Conservation (phyloP, 2,113 vertebrate genomes). For the Urocynchramus pylzowi region DNA sequence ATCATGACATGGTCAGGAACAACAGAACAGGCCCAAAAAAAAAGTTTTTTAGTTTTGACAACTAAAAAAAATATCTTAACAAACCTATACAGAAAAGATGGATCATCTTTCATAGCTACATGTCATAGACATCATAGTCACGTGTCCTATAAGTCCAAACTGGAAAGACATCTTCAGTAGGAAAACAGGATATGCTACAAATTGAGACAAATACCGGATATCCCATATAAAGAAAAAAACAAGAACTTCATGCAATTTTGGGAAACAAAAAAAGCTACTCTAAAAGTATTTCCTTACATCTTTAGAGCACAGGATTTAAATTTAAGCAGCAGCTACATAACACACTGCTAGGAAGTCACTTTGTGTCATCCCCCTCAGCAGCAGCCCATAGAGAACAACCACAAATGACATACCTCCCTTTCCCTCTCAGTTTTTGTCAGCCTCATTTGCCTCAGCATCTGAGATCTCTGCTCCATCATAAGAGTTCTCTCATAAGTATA, state of each 20-base stretch:
- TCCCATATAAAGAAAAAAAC: not conserved
- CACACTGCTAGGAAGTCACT: not conserved
- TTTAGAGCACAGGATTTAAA: not conserved
- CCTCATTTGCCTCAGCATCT: conserved; percentile 97
- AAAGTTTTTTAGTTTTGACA: not conserved
- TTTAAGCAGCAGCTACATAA: not conserved
- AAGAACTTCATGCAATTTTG: not conserved
- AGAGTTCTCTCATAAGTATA: conserved; percentile 96
- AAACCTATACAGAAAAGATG: not conserved
- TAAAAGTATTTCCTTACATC: not conserved
- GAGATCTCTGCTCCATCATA: conserved; percentile 99
- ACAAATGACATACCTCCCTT: conserved; percentile 81
- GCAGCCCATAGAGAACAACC: not conserved
- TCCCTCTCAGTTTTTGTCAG: conserved; percentile 92
- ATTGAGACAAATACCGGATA: not conserved
- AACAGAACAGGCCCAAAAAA: not conserved
- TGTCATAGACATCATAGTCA: not conserved
- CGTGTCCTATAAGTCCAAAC: not conserved
- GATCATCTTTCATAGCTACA: not conserved
- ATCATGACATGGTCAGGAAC: not conserved
- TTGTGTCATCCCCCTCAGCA: not conserved
- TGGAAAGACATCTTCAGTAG: not conserved
- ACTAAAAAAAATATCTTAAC: not conserved
- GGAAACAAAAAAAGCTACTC: not conserved
- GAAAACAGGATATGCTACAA: not conserved